These are phyloP conservation scores for Automeris io DNA, from an alignment of 2,888 invertebrate genomes.

Conservation along the genomic window DNA sequence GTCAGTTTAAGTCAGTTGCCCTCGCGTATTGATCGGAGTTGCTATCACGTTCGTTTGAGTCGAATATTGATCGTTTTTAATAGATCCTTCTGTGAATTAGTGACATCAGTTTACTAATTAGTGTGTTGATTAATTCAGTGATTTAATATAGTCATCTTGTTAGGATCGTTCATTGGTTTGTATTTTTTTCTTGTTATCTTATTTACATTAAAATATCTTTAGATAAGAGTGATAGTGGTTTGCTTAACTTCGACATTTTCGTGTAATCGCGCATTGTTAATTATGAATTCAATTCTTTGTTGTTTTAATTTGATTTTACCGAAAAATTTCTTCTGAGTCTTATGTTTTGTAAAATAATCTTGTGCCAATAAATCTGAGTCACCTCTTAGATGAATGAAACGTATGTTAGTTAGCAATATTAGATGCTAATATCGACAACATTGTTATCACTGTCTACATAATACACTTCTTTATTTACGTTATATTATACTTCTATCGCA, in stretches of 20 bases:
- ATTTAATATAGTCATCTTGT: slow-evolving; percentile 22
- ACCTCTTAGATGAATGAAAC: slow-evolving; percentile 24
- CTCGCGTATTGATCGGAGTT: slow-evolving; percentile 56
- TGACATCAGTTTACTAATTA: slow-evolving; percentile 24
- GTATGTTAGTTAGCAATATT: slow-evolving; percentile 17
- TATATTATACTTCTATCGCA: neutral
- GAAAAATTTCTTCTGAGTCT: too few species aligned
- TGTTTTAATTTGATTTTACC: too few species aligned
- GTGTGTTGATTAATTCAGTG: slow-evolving; percentile 24
- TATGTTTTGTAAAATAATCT: too few species aligned
- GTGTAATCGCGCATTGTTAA: slow-evolving; percentile 9
- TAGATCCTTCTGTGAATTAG: slow-evolving; percentile 42
- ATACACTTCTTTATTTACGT: slow-evolving; percentile 17
- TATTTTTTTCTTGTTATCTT: slow-evolving; percentile 28
- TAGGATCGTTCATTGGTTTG: slow-evolving; percentile 25
- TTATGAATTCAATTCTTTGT: too few species aligned
- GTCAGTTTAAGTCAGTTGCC: slow-evolving; percentile 71
- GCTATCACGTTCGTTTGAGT: slow-evolving; percentile 25
- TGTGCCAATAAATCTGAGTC: slow-evolving; percentile 39
- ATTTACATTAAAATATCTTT: slow-evolving; percentile 31
- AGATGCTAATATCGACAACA: slow-evolving; percentile 36
- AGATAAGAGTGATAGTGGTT: slow-evolving; percentile 64
- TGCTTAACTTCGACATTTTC: slow-evolving; percentile 7
- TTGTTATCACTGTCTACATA: slow-evolving; percentile 32
- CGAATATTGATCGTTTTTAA: slow-evolving; percentile 46